A percentile compares a stretch with the other conserved stretches of the same genome.
Conservation (phyloP, 2,797 vertebrate genomes). For the Staurois parvus region DNA sequence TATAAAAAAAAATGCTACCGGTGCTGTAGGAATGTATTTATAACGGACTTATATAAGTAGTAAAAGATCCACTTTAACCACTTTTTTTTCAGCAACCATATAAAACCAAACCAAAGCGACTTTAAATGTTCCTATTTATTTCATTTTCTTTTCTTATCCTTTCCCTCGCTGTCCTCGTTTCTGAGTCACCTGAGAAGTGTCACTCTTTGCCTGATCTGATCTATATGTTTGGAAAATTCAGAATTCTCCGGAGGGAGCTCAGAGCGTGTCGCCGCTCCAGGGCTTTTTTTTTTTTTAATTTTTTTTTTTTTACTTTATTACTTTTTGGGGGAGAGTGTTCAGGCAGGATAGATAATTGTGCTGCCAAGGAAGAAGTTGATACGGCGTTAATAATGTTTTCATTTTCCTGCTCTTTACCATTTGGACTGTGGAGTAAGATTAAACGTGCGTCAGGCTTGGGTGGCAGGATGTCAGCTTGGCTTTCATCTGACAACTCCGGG, state of each 20-base stretch:
- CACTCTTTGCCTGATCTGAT: background rate
- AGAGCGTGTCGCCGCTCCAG: background rate
- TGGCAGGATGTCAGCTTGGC: conserved; percentile 56
- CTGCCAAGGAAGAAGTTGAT: conserved; percentile 65
- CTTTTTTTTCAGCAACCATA: no score
- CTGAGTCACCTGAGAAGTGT: background rate
- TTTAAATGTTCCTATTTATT: no score
- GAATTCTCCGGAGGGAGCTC: no score
- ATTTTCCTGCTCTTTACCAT: conserved; percentile 46
- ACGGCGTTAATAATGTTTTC: conserved; percentile 49
- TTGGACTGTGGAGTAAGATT: conserved; percentile 57
- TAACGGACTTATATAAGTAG: no score
- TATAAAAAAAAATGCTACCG: no score
- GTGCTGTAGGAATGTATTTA: no score
- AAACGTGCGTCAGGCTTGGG: conserved; percentile 53
- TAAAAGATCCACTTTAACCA: no score
- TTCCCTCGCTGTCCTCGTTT: no score
- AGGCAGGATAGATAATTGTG: conserved; percentile 64
- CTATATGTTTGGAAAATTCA: no score
- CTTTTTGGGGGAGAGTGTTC: conserved; percentile 64
- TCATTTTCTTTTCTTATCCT: no score
- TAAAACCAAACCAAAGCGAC: no score
- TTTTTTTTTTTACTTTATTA: background rate
- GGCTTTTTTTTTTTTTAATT: conserved; percentile 3
- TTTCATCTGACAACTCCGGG: conserved; percentile 49